Evolutionary conservation across 2,888 invertebrate genomes (phyloP), one percentile per base, ranked within the genome.

Genomic region (Branchellion lobata): DNA sequence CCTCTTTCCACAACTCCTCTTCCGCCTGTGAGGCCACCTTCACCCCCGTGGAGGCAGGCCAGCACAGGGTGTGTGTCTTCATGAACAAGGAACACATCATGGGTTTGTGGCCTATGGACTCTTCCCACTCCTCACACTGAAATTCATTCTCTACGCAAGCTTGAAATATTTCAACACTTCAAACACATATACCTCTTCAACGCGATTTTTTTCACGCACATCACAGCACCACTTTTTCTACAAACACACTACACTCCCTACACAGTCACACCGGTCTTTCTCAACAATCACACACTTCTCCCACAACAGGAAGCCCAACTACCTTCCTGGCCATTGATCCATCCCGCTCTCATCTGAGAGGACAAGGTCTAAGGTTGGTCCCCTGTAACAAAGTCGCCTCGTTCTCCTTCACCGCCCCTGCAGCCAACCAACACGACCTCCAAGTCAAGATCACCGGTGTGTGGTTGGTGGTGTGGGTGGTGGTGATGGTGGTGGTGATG

Each of bases 401-500:
- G 5, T 79, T 79, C 68, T n/a, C 27, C 47, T 61, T 79, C 79
- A 40, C 36, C 27, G 79, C 74, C 31, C 79, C 79, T 40, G 74
- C 75, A 27, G 79, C 79, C 21, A 61, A 34, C 31, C 21, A 33
- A 57, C 51, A 53, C 31, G 79, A 79, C 68, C 24, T 79, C 27
- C 27, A 40, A 11, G 68, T 79, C 57, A 79, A 61, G 27, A 75
- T 79, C 1, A 75, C 75, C 21, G 79, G 79, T 79, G 27, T 27
- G 72, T 47, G 14, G 34, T 40, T 47, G 2, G 29, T n/a, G 24
- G 11, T 40, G 18, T 1, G 5, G n/a, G 18, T 73, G 3, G 33
- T 33, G 33, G 24, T 14, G n/a, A n/a, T n/a, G n/a, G n/a, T n/a
- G n/a, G n/a, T n/a, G n/a, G n/a, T n/a, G n/a, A n/a, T n/a, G n/a